These are phyloP conservation scores for Hippopotamyrus pictus DNA, from an alignment of 2,797 vertebrate genomes.

Conservation along the genomic window DNA sequence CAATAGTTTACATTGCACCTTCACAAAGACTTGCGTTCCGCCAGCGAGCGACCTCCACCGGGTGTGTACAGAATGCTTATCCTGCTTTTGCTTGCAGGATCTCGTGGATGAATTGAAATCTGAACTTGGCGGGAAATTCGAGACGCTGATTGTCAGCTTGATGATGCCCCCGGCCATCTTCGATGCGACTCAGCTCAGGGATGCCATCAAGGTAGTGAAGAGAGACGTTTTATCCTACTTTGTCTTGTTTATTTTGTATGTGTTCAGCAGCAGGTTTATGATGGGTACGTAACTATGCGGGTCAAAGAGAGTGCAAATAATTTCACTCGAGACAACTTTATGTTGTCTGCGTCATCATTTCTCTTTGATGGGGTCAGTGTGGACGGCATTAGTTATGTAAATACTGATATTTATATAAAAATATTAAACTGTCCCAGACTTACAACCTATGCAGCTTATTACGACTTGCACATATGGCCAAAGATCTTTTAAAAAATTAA, in stretches of 20 bases:
- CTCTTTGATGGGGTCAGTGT: background rate
- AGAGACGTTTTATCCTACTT: background rate
- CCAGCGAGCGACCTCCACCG: background rate
- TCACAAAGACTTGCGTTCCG: background rate
- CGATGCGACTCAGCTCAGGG: constrained; percentile 76
- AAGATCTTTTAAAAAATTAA: too few relatives aligned
- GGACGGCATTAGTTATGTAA: background rate
- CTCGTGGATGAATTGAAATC: constrained; percentile 80
- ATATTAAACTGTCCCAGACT: too few relatives aligned
- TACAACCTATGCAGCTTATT: too few relatives aligned
- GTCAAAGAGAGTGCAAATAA: background rate
- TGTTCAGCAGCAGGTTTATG: background rate
- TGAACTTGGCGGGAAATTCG: constrained; percentile 84
- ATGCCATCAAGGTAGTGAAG: constrained; percentile 82
- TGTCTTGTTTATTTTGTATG: background rate
- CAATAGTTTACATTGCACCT: background rate
- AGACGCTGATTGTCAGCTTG: constrained; percentile 78
- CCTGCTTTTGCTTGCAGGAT: constrained; percentile 60
- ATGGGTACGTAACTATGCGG: background rate
- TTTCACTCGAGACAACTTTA: background rate
- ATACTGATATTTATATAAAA: background rate
- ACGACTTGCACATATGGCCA: too few relatives aligned
- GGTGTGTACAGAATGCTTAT: background rate
- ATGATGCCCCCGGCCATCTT: constrained; percentile 74
- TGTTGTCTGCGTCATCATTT: background rate